phyloP scores from a whole-genome alignment of 2,888 invertebrate species.

The Melieria crassipennis region DNA sequence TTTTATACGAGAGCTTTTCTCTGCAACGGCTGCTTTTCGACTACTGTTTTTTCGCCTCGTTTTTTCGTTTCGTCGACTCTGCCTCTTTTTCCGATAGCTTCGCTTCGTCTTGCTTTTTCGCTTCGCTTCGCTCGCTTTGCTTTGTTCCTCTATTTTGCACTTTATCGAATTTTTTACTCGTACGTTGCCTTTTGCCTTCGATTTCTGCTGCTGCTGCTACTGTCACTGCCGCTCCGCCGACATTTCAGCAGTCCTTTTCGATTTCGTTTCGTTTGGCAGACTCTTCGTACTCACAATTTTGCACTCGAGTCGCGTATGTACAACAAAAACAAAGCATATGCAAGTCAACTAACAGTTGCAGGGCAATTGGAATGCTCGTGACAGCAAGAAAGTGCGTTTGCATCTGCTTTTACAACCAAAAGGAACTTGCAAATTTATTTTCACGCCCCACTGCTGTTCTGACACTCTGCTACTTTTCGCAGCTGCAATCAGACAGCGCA shows the following conservation, averaged over 20 bases:
- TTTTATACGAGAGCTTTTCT: constrained; percentile 39
- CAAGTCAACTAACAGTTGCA: no score
- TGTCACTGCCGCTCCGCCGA: not conserved
- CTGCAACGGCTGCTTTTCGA: constrained; percentile 49
- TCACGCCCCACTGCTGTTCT: no score
- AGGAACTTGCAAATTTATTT: no score
- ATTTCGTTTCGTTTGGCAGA: no score
- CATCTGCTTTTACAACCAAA: no score
- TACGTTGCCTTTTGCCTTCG: constrained; percentile 20
- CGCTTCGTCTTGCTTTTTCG: constrained; percentile 30
- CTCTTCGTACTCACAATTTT: no score
- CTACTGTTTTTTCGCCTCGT: constrained; percentile 43
- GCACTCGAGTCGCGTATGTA: not conserved
- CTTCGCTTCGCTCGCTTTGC: constrained; percentile 9
- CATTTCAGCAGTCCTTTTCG: no score
- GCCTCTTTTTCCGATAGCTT: constrained; percentile 22
- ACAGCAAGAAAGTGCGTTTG: no score
- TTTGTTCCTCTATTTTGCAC: constrained; percentile 32
- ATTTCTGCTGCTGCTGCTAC: not conserved
- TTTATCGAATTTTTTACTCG: constrained; percentile 36
- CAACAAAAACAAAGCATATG: constrained; percentile 16
- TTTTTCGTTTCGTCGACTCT: not conserved
- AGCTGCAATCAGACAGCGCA: no score
- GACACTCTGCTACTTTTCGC: no score
- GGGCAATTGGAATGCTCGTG: no score